Base-by-base conservation (phyloP, 2,797 vertebrate genomes). In the Labroides dimidiatus region DNA sequence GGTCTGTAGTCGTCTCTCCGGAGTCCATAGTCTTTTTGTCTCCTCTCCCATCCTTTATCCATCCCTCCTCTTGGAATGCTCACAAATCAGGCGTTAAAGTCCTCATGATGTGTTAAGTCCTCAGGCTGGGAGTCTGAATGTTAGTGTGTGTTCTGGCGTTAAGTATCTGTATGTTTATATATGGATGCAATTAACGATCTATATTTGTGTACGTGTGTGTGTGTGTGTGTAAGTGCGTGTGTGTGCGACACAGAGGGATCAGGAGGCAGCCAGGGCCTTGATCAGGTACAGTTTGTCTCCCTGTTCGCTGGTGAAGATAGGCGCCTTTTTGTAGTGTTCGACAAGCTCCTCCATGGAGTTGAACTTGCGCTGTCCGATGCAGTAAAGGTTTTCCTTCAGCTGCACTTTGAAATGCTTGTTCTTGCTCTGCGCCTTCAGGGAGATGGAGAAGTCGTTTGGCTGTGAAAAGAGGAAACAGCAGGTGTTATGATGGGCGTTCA, bases 361-460 rank as follows among this genome's bases (percentile, higher is more conserved):
- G 93, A 97, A 97, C 93, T 96, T 96, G 84, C 96, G 95, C 84
- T 97, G 96, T 91, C 96, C 96, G 72, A 97, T 97, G 93, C 96
- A 97, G 92, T 96, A 97, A 78, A 96, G 93, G 92, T 76, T 93
- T 78, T 96, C 96, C 91, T 96, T 96, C 87, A 96, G 89, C 84
- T 96, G 95, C 78, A 97, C 96, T 93, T 97, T 97, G 93, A 97
- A 97, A 94, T 97, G 96, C 91, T 97, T 97, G 94, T 97, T 97
- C 93, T 97, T 97, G 85, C 95, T 95, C 91, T 95, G 95, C 17
- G 96, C 96, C 92, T 97, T 97, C 90, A 97, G 89, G 41, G 96
- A 97, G 87, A 97, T 96, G 76, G 96, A 97, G 90, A 97, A 97
- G 90, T 97, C 96, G 54, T 96, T 96, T 75, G 96, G 96, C 96